A percentile compares a stretch with the other conserved stretches of the same genome.
Conservation (phyloP, 2,797 vertebrate genomes). For the Aplochiton taeniatus region DNA sequence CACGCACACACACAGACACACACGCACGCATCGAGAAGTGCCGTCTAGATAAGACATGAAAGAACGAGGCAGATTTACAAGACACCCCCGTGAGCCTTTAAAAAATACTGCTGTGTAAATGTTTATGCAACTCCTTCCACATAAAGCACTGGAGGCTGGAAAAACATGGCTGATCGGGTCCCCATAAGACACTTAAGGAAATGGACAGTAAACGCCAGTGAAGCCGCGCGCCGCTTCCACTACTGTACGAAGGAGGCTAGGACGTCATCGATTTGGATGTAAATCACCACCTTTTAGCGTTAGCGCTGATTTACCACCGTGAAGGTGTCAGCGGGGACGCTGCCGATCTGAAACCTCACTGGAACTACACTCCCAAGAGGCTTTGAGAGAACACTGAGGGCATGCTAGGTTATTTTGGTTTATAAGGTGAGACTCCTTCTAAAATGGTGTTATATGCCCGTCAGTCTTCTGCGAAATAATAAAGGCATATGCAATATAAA, state of each 20-base stretch:
- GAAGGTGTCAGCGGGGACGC: no score
- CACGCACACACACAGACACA: conserved; percentile 36
- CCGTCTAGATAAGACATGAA: conserved; percentile 91
- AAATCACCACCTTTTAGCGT: no score
- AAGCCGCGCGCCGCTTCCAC: conserved; percentile 34
- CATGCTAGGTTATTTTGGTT: no score
- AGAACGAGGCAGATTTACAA: conserved; percentile 81
- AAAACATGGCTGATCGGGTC: conserved; percentile 30
- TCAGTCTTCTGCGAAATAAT: no score
- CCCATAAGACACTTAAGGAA: conserved; percentile 26
- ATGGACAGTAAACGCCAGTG: conserved; percentile 34
- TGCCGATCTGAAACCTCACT: no score
- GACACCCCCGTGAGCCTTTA: conserved; percentile 80
- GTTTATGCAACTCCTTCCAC: conserved; percentile 84
- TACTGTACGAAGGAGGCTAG: conserved; percentile 39
- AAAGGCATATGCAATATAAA: no score
- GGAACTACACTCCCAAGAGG: no score
- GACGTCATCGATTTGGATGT: conserved; percentile 34
- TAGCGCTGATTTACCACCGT: no score
- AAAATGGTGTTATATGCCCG: no score
- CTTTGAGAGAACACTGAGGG: no score
- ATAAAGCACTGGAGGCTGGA: conserved; percentile 74
- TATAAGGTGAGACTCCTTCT: no score
- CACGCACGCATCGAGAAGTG: conserved; percentile 45
- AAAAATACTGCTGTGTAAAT: conserved; percentile 87